A percentile compares a stretch with the other conserved stretches of the same genome.
Conservation (phyloP, 2,888 invertebrate species). For the Apantesis nais region DNA sequence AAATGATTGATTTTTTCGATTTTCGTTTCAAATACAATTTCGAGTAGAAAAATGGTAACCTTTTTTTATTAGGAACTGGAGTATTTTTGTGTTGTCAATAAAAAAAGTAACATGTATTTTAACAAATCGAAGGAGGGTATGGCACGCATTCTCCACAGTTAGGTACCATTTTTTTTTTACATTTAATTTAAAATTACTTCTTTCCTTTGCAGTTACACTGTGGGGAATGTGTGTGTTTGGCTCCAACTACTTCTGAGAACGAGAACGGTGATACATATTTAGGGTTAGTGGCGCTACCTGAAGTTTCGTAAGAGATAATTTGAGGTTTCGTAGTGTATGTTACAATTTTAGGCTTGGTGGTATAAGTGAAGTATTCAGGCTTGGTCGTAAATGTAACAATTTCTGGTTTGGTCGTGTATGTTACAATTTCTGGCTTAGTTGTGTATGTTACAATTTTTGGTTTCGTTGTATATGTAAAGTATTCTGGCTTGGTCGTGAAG, state of each 20-base stretch:
- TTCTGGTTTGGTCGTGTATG: slow-evolving; percentile 64
- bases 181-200: slow-evolving; percentile 51
- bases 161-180: slow-evolving; percentile 39
- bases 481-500: slow-evolving; percentile 64
- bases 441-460: slow-evolving; percentile 59
- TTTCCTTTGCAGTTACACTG: slow-evolving; percentile 76
- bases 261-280: slow-evolving; percentile 73
- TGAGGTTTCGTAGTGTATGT: slow-evolving; percentile 72
- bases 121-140: slow-evolving; percentile 51
- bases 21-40: slow-evolving; percentile 23
- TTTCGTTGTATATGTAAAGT: slow-evolving; percentile 55
- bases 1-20: slow-evolving; percentile 17
- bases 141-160: slow-evolving; percentile 61
- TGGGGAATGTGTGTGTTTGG: slow-evolving; percentile 65
- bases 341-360: slow-evolving; percentile 59
- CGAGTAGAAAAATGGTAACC: slow-evolving; percentile 46
- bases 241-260: slow-evolving; percentile 64
- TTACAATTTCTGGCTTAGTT: slow-evolving; percentile 57
- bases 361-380: slow-evolving; percentile 56
- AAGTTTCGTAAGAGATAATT: slow-evolving; percentile 69
- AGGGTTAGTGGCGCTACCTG: slow-evolving; percentile 73
- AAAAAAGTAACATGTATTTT: slow-evolving; percentile 22
- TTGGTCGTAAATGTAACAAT: slow-evolving; percentile 58
- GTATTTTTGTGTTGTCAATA: slow-evolving; percentile 52
- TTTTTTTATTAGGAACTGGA: slow-evolving; percentile 58